Base-by-base conservation (phyloP, 2,797 vertebrate species). In the Kryptolebias ocellatus region DNA sequence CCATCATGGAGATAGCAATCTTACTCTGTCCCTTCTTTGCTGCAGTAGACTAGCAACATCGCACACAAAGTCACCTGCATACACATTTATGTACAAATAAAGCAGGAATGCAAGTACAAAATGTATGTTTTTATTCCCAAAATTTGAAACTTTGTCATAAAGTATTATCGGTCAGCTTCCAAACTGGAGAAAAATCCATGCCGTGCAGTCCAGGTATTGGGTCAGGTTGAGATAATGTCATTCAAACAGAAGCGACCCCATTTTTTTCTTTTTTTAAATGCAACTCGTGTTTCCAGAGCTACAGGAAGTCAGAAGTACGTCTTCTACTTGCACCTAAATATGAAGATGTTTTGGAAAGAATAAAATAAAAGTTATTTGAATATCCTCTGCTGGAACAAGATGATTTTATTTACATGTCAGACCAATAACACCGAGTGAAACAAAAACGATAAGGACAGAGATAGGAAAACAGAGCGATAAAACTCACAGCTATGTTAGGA, bases 1-100 rank as follows among this genome's bases (percentile, higher is more conserved):
- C 92, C 90, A 92, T 94, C 93, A 93, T 80, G 69, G 60, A 85
- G 92, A 93, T 91, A 93, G 83, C 70, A 75, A 92, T 93, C 91
- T 69, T 60, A 74, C 60, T 31, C 53, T 58, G 76, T 79, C 79
- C 59, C 67, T 69, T 79, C 69, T 54, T 51, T 37, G 60, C 79
- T 39, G 76, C 84, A 64, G 51, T 15, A 67, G 78, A 79, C 76
- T 68, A 20, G 60, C 54, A 29, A 78, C 83, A 64, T 78, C 76
- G 67, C 68, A 75, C 53, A 60, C 74, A 74, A 72, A 64, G 60
- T 67, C 31, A 24, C 42, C 20, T 34, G 42, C 64, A 68, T 70
- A 51, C 61, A 66, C 70, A 67, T 72, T 70, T 60, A 73, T 76
- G 52, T 70, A 70, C 17, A 18, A 20, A 53, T 53, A 78, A 68